Evolutionary conservation across 2,113 vertebrate species (phyloP), one percentile per base, ranked within the genome.

Genomic region (Oenanthe oenanthe): DNA sequence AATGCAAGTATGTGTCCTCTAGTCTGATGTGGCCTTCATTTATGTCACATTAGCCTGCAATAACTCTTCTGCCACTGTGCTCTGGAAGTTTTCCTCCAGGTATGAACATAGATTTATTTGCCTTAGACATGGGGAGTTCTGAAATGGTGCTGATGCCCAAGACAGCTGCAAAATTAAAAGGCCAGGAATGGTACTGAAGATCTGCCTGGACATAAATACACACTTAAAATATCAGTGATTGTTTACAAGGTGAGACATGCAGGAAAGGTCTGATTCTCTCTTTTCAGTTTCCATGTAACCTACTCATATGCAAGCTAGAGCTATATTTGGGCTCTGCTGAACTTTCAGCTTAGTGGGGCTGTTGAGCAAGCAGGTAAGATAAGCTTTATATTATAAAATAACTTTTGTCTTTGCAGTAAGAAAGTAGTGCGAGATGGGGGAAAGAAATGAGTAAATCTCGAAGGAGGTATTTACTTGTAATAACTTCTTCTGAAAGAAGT

Each of bases 341-440:
- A 91, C 84, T 74, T 91, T 34, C 38, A 73, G 53, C 61, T 78
- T 17, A 62, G 38, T 43, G 77, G 61, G 21, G 38, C 73, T 63
- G 18, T 67, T 81, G 34, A 81, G 34, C 60, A 73, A 89, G 73
- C 12, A 56, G 62, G 45, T 56, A 71, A 92, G 38, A 83, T 73
- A 91, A 77, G 34, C 43, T 38, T 61, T 36, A 17, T 50, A 14
- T 29, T 81, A 43, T 16, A 71, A 91, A 86, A 81, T 47, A 43
- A 83, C 63, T 70, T 92, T 32, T 75, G 81, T 87, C 70, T 67
- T 74, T 66, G 54, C 51, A n/a, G 47, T 74, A 50, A 83, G 42
- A 65, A 90, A 45, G 50, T 29, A 60, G 71, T 48, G 25, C 57
- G 66, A 85, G 50, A 62, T 24, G 29, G 13, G 34, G 28, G 16